Evolutionary conservation across 64 coral and sea anemone genomes (phyloP).

Genomic region (Montipora capricornis): DNA sequence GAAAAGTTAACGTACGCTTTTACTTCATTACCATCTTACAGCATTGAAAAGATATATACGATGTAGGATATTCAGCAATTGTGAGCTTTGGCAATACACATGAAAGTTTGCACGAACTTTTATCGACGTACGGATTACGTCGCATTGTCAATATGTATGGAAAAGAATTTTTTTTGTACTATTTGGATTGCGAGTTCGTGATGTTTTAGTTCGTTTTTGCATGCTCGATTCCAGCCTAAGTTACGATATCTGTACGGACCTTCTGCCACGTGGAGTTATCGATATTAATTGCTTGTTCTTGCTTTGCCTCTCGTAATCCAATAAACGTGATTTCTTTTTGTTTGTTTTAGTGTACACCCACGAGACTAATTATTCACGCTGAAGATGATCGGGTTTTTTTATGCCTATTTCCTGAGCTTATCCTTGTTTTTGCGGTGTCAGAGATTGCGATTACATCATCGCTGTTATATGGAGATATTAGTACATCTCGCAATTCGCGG

Average conservation of each 20-base stretch:
- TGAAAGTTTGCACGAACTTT: slow-evolving; percentile 9
- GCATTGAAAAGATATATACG: no score
- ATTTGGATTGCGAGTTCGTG: background rate
- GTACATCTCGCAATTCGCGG: background rate
- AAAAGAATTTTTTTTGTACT: background rate
- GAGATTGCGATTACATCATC: background rate
- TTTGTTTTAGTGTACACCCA: background rate
- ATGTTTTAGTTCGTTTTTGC: background rate
- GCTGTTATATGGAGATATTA: background rate
- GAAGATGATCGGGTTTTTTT: background rate
- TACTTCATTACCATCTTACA: no score
- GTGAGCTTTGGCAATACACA: background rate
- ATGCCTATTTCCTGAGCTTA: background rate
- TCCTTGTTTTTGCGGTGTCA: background rate
- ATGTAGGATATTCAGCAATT: background rate
- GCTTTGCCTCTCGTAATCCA: background rate
- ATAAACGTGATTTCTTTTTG: background rate
- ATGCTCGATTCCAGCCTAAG: no score
- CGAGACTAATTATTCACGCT: background rate
- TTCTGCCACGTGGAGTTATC: background rate
- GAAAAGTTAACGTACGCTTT: no score
- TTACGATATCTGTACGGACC: background rate
- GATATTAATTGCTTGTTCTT: background rate
- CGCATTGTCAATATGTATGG: background rate
- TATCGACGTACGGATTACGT: background rate